Evolutionary conservation across 2,113 vertebrate genomes (phyloP).

Genomic region (Electrona antarctica): DNA sequence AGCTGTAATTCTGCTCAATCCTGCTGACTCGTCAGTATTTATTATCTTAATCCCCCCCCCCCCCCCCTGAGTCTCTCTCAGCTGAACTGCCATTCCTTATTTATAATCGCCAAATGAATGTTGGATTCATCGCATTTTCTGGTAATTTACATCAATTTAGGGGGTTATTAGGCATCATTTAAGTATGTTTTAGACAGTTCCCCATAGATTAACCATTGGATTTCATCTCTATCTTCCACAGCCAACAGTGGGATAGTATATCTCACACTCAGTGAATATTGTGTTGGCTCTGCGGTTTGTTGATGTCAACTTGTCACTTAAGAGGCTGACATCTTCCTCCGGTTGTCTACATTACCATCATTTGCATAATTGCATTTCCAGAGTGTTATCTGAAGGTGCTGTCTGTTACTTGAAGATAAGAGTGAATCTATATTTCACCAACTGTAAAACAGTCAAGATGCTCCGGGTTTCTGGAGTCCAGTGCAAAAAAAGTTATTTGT

Average conservation of each 20-base stretch:
- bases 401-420: slow-evolving; percentile 23
- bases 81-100: slow-evolving; percentile 28
- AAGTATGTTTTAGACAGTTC: slow-evolving; percentile 31
- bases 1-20: neutral
- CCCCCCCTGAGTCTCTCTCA: slow-evolving; percentile 17
- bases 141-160: slow-evolving; percentile 23
- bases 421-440: slow-evolving; percentile 5
- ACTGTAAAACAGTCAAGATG: neutral
- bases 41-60: neutral
- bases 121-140: slow-evolving; percentile 18
- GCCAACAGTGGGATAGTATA: slow-evolving; percentile 32
- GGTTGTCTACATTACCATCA: slow-evolving; percentile 36
- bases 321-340: slow-evolving; percentile 21
- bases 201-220: slow-evolving; percentile 25
- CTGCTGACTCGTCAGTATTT: slow-evolving; percentile 7
- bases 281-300: slow-evolving; percentile 9
- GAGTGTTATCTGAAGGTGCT: slow-evolving; percentile 19
- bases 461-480: neutral
- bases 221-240: slow-evolving; percentile 25
- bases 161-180: slow-evolving; percentile 43
- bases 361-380: slow-evolving; percentile 51
- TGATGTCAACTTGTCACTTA: slow-evolving; percentile 22
- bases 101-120: slow-evolving; percentile 35
- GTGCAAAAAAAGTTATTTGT: slow-evolving; percentile 47
- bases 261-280: neutral